Conservation (phyloP, 2,797 vertebrate species). For the Myotis pilosus region DNA sequence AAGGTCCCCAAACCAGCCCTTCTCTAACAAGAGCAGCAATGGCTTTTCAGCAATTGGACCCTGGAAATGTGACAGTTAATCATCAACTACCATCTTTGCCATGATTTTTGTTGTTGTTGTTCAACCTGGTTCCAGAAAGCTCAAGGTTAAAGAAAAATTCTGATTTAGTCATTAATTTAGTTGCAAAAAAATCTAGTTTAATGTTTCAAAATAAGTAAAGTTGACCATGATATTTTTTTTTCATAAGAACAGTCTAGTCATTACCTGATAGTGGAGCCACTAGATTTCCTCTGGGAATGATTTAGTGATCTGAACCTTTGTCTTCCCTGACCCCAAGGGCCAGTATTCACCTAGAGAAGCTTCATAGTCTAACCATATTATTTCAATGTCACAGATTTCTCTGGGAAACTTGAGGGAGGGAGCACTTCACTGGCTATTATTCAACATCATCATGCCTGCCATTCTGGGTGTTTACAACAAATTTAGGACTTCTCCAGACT, state of each 20-base stretch:
- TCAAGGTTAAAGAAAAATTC: background rate
- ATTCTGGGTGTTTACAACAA: background rate
- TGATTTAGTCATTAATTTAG: background rate
- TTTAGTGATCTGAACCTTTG: background rate
- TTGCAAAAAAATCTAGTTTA: background rate
- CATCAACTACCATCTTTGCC: background rate
- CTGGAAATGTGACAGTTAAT: background rate
- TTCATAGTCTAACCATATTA: background rate
- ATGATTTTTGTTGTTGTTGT: background rate
- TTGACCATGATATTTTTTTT: background rate
- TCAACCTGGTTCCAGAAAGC: background rate
- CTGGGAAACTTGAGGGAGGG: background rate
- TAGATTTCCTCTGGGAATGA: background rate
- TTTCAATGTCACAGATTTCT: background rate
- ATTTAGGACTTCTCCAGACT: background rate
- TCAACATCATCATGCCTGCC: background rate
- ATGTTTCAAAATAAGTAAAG: conserved; percentile 29
- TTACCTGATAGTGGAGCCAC: background rate
- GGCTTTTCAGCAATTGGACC: background rate
- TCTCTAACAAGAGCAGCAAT: background rate
- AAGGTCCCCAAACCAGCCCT: background rate
- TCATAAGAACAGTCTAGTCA: background rate
- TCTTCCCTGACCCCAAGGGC: background rate
- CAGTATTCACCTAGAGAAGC: background rate
- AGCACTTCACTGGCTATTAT: background rate